Conservation (phyloP, 2,888 invertebrate genomes). For the Drosophila melanocephala region DNA sequence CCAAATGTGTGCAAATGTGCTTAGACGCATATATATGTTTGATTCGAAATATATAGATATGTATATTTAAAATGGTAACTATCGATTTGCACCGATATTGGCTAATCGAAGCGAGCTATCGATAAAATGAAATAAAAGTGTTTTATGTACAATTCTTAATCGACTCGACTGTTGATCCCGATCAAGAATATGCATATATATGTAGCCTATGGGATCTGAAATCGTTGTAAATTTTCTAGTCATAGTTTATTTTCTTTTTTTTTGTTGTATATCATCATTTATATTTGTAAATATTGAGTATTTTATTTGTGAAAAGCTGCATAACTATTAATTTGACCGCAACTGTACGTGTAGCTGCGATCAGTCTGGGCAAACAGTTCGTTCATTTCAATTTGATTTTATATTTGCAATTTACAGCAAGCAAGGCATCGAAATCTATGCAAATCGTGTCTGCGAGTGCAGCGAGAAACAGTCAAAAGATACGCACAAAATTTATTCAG, state of each 20-base stretch:
- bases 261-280: not conserved
- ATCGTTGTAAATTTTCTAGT: not conserved
- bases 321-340: not conserved
- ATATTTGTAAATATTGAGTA: not conserved
- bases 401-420: conserved; percentile 50
- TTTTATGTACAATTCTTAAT: not conserved
- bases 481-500: conserved; percentile 36
- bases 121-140: not conserved
- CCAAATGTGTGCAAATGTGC: not conserved
- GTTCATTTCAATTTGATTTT: conserved; percentile 22
- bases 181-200: not conserved
- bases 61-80: not conserved
- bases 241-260: not conserved
- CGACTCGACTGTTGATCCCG: not conserved
- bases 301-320: not conserved
- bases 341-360: not conserved
- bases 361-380: not conserved
- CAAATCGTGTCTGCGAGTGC: conserved; percentile 34
- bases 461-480: conserved; percentile 35
- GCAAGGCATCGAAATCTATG: conserved; percentile 47
- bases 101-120: not conserved
- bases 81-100: not conserved
- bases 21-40: not conserved
- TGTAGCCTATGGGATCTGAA: not conserved
- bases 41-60: not conserved